These are phyloP conservation scores for Quiscalus mexicanus DNA, from an alignment of 2,113 vertebrate genomes.

Conservation along the genomic window DNA sequence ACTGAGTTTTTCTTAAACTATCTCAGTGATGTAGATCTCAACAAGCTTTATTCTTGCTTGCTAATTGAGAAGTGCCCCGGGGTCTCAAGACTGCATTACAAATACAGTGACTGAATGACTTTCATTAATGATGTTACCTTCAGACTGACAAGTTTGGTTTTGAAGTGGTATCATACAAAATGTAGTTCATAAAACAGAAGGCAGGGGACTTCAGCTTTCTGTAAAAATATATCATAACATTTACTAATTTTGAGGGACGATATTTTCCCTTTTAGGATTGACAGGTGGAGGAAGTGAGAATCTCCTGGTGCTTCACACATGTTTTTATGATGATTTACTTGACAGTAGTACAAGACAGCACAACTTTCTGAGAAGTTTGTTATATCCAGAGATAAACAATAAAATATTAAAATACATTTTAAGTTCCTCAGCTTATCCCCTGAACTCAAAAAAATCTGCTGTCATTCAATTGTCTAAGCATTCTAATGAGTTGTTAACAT, in stretches of 20 bases:
- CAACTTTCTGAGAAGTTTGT: neutral
- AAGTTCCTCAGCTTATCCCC: neutral
- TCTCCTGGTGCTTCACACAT: neutral
- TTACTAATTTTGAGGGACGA: neutral
- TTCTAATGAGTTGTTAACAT: neutral
- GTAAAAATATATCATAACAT: neutral
- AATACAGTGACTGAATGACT: neutral
- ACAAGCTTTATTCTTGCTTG: neutral
- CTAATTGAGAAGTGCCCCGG: neutral
- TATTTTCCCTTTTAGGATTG: neutral
- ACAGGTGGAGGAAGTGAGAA: neutral
- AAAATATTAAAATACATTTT: neutral
- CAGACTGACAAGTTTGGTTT: neutral
- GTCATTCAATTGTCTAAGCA: neutral
- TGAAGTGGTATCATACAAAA: neutral
- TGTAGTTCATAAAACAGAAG: neutral
- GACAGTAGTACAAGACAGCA: neutral
- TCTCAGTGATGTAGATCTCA: neutral
- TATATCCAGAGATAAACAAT: neutral
- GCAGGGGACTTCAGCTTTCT: neutral
- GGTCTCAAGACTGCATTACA: neutral
- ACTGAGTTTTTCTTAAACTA: neutral
- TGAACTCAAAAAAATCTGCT: neutral
- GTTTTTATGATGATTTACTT: neutral
- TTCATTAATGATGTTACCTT: neutral